These are phyloP conservation scores for Cydia splendana DNA, from an alignment of 1,140 invertebrate species.

Conservation along the genomic window DNA sequence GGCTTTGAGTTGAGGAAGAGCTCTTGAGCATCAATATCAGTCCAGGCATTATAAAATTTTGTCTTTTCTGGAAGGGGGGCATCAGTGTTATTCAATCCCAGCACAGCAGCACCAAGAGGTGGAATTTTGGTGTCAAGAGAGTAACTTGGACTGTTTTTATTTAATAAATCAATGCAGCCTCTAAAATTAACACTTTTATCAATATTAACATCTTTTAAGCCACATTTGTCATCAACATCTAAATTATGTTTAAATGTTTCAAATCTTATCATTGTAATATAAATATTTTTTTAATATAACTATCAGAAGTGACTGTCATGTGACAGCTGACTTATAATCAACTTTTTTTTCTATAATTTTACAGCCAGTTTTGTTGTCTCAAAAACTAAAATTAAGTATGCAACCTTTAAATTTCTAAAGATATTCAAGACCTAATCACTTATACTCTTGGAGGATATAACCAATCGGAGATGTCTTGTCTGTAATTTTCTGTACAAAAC, in stretches of 20 bases:
- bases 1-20: constrained; percentile 76
- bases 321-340: constrained; percentile 19
- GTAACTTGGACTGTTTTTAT: constrained; percentile 31
- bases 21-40: constrained; percentile 74
- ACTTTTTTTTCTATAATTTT: constrained; percentile 3
- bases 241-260: constrained; percentile 54
- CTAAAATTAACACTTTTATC: constrained; percentile 49
- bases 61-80: constrained; percentile 50
- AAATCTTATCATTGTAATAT: constrained; percentile 43
- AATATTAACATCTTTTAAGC: constrained; percentile 37
- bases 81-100: constrained; percentile 64
- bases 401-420: not conserved
- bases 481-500: too few relatives aligned
- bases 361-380: not conserved
- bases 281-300: constrained; percentile 9
- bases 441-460: too few relatives aligned
- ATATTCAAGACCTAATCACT: too few relatives aligned
- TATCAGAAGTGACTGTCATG: constrained; percentile 18
- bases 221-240: constrained; percentile 51
- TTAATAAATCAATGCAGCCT: constrained; percentile 49
- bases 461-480: too few relatives aligned
- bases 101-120: constrained; percentile 55
- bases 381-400: not conserved
- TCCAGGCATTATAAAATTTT: constrained; percentile 55
- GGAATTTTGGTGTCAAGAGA: constrained; percentile 33